Conservation (phyloP, 2,113 vertebrate species). For the Cettia cetti region DNA sequence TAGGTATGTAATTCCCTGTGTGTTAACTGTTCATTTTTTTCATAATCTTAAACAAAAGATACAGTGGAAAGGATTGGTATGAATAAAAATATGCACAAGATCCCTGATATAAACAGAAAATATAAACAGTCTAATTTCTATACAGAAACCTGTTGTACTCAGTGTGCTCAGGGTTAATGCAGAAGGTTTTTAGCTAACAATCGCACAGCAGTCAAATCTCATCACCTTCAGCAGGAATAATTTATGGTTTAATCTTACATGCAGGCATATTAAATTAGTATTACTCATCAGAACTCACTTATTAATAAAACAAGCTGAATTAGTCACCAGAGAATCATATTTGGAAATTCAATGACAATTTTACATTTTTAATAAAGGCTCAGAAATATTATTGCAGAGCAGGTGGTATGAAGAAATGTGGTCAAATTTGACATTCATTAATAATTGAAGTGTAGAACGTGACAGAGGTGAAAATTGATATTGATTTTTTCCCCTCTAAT, state of each 20-base stretch:
- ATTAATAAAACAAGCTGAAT: constrained; percentile 85
- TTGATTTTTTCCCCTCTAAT: constrained; percentile 80
- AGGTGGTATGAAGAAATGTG: constrained; percentile 73
- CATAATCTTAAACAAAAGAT: background rate
- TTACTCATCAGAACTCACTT: constrained; percentile 80
- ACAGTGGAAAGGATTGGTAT: background rate
- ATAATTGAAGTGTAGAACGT: constrained; percentile 78
- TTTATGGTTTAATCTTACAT: constrained; percentile 85
- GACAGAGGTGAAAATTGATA: constrained; percentile 82
- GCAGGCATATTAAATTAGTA: constrained; percentile 79
- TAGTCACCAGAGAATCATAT: constrained; percentile 81
- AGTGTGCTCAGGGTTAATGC: constrained; percentile 56
- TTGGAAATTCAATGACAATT: constrained; percentile 84
- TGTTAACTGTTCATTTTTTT: background rate
- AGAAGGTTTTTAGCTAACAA: constrained; percentile 53
- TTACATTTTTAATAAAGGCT: constrained; percentile 86
- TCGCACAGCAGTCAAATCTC: constrained; percentile 58
- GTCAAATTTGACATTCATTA: constrained; percentile 86
- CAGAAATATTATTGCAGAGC: constrained; percentile 77
- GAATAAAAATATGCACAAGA: background rate
- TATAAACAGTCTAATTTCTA: background rate
- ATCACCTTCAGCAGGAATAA: constrained; percentile 79
- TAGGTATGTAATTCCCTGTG: background rate
- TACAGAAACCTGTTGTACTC: background rate
- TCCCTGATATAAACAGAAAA: background rate